phyloP scores from a whole-genome alignment of 2,888 invertebrate genomes.

The Tetrapedia diversipes region DNA sequence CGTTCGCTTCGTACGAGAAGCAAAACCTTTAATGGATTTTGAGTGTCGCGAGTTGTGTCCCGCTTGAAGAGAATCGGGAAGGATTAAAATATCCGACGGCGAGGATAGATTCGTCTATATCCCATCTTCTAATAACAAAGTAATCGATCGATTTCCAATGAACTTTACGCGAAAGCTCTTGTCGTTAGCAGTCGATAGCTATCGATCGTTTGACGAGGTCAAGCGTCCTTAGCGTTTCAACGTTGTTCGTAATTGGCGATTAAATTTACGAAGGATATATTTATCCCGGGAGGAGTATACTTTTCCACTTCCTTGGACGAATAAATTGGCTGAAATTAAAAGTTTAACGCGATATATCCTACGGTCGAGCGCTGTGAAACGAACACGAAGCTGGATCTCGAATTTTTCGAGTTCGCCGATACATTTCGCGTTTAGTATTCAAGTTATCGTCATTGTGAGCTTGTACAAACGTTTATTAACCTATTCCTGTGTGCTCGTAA shows the following conservation, averaged over 20 bases:
- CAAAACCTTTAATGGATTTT: too few relatives aligned
- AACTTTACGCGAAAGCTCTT: constrained; percentile 51
- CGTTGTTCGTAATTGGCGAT: constrained; percentile 69
- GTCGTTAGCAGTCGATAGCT: constrained; percentile 34
- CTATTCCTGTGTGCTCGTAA: too few relatives aligned
- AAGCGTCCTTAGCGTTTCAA: constrained; percentile 51
- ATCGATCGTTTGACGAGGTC: constrained; percentile 65
- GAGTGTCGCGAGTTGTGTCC: too few relatives aligned
- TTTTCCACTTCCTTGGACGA: constrained; percentile 51
- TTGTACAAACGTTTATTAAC: background rate
- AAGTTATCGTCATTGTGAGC: background rate
- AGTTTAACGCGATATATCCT: constrained; percentile 56
- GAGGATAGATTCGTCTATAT: constrained; percentile 14
- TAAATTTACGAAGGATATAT: constrained; percentile 65
- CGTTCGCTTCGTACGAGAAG: too few relatives aligned
- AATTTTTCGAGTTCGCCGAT: constrained; percentile 16
- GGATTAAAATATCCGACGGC: background rate
- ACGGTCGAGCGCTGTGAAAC: constrained; percentile 4
- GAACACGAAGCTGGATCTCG: constrained; percentile 13
- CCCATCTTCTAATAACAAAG: constrained; percentile 58
- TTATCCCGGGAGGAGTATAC: constrained; percentile 51
- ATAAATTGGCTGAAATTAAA: constrained; percentile 71
- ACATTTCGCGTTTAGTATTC: background rate
- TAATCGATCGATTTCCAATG: constrained; percentile 71
- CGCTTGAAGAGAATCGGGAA: too few relatives aligned